phyloP scores from a whole-genome alignment of 2,888 invertebrate genomes.

The Ormia ochracea region DNA sequence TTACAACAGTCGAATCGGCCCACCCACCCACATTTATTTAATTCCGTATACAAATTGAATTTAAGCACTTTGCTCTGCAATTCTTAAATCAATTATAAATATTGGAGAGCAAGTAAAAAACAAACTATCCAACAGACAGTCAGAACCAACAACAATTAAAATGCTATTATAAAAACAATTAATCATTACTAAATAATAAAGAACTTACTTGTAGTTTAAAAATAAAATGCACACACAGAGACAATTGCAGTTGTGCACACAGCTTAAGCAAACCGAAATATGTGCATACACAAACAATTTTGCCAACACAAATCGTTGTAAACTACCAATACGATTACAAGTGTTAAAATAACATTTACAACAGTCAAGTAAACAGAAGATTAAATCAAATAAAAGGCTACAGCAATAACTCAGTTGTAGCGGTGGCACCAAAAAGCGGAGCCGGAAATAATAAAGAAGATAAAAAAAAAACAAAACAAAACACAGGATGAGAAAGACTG shows the following conservation, averaged over 20 bases:
- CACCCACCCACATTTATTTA: background rate
- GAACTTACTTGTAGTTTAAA: conserved; percentile 31
- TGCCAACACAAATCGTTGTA: conserved; percentile 28
- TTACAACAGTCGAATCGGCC: too few relatives aligned
- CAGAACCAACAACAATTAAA: conserved; percentile 46
- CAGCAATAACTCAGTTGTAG: conserved; percentile 12
- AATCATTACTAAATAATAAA: conserved; percentile 49
- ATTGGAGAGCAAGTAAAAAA: background rate
- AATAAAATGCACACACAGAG: background rate
- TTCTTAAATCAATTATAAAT: conserved; percentile 42
- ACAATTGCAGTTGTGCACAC: background rate
- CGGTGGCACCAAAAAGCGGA: background rate
- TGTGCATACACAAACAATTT: background rate
- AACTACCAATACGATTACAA: conserved; percentile 58
- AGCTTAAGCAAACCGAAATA: background rate
- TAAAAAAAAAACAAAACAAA: background rate
- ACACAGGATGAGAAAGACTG: background rate
- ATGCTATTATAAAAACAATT: conserved; percentile 50
- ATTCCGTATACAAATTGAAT: conserved; percentile 21
- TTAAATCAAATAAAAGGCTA: conserved; percentile 59
- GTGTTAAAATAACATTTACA: conserved; percentile 63
- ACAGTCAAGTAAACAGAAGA: conserved; percentile 62
- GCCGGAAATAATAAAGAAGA: conserved; percentile 15
- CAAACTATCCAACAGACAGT: background rate
- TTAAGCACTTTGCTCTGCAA: conserved; percentile 29